These are phyloP conservation scores for Rotaria socialis DNA, from an alignment of 2,888 invertebrate genomes.

Conservation along the genomic window DNA sequence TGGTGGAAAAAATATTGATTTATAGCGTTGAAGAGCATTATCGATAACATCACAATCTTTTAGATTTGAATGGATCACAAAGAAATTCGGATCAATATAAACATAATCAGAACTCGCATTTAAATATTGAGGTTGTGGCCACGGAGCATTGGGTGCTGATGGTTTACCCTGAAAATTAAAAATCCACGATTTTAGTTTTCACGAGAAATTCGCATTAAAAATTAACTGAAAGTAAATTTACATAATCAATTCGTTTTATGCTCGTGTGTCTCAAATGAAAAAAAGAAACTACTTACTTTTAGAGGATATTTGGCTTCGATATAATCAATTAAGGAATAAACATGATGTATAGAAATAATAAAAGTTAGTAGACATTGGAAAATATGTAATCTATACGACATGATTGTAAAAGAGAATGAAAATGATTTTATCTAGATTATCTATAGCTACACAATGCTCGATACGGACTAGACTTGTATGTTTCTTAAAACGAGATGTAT, in stretches of 20 bases:
- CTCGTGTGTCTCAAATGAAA: no score
- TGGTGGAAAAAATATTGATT: conserved; percentile 55
- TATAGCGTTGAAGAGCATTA: conserved; percentile 52
- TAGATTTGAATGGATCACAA: conserved; percentile 39
- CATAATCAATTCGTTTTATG: no score
- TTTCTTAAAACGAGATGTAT: no score
- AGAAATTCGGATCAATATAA: conserved; percentile 37
- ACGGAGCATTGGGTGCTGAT: conserved; percentile 42
- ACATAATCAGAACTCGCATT: conserved; percentile 36
- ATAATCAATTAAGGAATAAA: neutral
- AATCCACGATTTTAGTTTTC: no score
- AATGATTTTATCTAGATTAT: neutral
- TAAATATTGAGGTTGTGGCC: conserved; percentile 43
- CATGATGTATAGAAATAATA: neutral
- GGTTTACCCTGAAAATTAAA: conserved; percentile 38
- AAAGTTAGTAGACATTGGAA: neutral
- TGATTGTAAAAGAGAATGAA: neutral
- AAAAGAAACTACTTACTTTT: conserved; percentile 33
- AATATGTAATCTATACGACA: neutral
- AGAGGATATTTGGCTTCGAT: conserved; percentile 46
- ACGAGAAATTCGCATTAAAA: neutral
- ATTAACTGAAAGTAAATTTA: neutral
- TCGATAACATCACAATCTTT: conserved; percentile 53
- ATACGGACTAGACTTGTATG: neutral
- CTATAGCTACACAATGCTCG: no score